Base-by-base conservation (phyloP, 2,888 invertebrate species). In the Dichetophora obliterata region DNA sequence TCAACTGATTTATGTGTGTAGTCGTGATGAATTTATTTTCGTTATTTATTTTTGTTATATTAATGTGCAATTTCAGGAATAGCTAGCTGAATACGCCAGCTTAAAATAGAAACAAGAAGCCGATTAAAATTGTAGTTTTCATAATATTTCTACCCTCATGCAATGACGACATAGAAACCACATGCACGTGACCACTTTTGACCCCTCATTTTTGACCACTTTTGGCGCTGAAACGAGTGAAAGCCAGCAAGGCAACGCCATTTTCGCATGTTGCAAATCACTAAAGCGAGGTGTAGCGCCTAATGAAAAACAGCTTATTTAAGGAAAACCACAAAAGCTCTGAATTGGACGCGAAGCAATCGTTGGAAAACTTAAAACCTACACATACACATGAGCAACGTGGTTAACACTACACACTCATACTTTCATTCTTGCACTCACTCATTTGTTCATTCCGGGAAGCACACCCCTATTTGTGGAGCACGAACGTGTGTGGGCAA, bases 251-350 rank as follows among this genome's bases (percentile, higher is more conserved):
- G 22, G 16, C 9, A 19, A 52, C 52, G 52, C 70, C 34, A 70
- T 78, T 75, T 77, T 59, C 27, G 66, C 37, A 54, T 79, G 79
- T 75, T 69, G 76, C 52, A 70, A 72, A 70, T 76, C 78, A 79
- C 75, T 79, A 72, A 75, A 19, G 69, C 50, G 76, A 79, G 79
- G 79, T 79, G 79, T 79, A 77, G 78, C 54, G 27, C 57, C 48
- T 79, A 79, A 79, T 75, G 75, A 73, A 59, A 61, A 78, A 76
- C 75, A 69, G 71, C 75, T 75, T 75, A 75, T 75, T 78, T 75
- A 65, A n/a, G 37, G 34, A 34, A 52, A 52, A 22, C 31, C 54
- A 34, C 34, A 54, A 16, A 63, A 34, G n/a, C 34, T n/a, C 6
- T 34, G 34, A 65, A 65, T 22, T 68, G 48, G 1, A 22, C 5